A percentile compares a stretch with the other conserved stretches of the same genome.
These are phyloP conservation scores for Diplodus sargus DNA, from an alignment of 2,797 vertebrate genomes.

Conservation along the genomic window DNA sequence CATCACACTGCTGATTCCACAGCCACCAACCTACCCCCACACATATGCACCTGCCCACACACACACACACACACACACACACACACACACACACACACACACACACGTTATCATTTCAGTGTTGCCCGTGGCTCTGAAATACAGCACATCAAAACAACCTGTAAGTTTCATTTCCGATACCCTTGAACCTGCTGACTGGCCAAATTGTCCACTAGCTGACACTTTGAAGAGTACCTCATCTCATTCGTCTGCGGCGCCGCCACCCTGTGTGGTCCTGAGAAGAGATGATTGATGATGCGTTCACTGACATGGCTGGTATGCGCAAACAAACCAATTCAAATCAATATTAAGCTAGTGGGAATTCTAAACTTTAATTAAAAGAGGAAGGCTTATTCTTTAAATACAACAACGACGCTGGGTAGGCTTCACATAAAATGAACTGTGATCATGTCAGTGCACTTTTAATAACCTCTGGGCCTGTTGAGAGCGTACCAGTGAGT, in stretches of 20 bases:
- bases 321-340: background rate
- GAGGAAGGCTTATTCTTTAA: background rate
- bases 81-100: conserved; percentile 47
- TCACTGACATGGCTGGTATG: background rate
- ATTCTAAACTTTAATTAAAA: background rate
- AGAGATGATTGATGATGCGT: conserved; percentile 32
- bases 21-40: conserved; percentile 57
- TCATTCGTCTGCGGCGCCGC: conserved; percentile 44
- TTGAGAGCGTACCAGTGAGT: conserved; percentile 12
- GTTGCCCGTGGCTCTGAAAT: conserved; percentile 82
- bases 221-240: conserved; percentile 79
- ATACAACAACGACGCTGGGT: background rate
- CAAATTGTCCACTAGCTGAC: conserved; percentile 70
- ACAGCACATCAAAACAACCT: conserved; percentile 85
- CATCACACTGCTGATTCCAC: conserved; percentile 63
- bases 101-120: conserved; percentile 74
- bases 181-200: conserved; percentile 82
- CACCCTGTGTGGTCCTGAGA: conserved; percentile 49
- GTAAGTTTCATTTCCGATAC: conserved; percentile 77
- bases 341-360: background rate
- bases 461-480: conserved; percentile 30
- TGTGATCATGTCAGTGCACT: conserved; percentile 22
- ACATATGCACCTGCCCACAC: conserved; percentile 25
- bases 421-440: background rate
- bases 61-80: conserved; percentile 54